Percentiles rank a stretch among this genome's conserved stretches.
Conservation (phyloP, 2,113 vertebrate genomes). For the Phaethon lepturus region DNA sequence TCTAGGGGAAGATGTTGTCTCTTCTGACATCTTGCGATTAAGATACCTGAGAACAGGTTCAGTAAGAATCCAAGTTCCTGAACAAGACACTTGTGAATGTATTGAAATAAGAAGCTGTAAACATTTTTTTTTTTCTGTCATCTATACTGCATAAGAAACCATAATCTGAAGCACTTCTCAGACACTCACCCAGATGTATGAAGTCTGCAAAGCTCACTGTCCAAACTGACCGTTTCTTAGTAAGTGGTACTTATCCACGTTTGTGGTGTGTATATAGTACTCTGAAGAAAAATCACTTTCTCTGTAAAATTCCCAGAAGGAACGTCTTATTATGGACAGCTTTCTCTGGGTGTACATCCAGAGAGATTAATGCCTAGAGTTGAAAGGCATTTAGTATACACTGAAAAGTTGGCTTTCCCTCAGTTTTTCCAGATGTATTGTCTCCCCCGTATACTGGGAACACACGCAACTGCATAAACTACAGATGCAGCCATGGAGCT, state of each 20-base stretch:
- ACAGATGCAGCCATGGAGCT: conserved; percentile 71
- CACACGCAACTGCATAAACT: conserved; percentile 43
- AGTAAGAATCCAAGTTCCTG: conserved; percentile 37
- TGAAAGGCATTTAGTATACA: conserved; percentile 46
- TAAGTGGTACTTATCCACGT: background rate
- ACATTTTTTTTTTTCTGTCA: background rate
- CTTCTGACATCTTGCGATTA: conserved; percentile 44
- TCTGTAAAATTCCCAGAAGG: conserved; percentile 11
- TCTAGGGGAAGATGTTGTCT: conserved; percentile 65
- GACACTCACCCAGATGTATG: background rate
- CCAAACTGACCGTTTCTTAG: background rate
- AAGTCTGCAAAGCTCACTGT: conserved; percentile 6
- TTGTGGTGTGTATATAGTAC: background rate
- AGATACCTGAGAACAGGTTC: conserved; percentile 62
- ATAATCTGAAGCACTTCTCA: conserved; percentile 23
- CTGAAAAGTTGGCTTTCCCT: conserved; percentile 52
- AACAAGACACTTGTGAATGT: conserved; percentile 20
- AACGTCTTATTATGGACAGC: conserved; percentile 34
- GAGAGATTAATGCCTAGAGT: conserved; percentile 58
- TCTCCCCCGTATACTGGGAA: conserved; percentile 53
- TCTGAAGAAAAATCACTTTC: conserved; percentile 2
- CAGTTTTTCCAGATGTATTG: conserved; percentile 73
- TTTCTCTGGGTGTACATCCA: conserved; percentile 58
- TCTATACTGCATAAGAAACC: background rate
- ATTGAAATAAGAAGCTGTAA: conserved; percentile 46